phyloP scores from a whole-genome alignment of 1,140 invertebrate genomes.

The Cydia fagiglandana region DNA sequence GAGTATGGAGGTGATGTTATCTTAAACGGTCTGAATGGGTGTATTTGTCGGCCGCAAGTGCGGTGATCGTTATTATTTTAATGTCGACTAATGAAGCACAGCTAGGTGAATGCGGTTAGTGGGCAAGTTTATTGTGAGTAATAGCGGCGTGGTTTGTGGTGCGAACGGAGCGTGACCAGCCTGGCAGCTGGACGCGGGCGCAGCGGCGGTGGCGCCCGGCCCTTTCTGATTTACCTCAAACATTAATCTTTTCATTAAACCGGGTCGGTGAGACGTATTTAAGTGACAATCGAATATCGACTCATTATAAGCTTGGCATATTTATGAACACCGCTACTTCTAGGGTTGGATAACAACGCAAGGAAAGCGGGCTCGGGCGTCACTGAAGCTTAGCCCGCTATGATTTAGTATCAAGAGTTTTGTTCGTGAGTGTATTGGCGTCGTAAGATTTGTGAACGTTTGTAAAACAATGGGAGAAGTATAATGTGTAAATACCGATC shows the following conservation, averaged over 20 bases:
- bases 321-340: constrained; percentile 25
- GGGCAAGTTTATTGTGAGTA: constrained; percentile 54
- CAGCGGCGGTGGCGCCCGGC: constrained; percentile 48
- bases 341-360: constrained; percentile 18
- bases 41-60: constrained; percentile 42
- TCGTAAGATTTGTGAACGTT: constrained; percentile 44
- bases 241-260: constrained; percentile 68
- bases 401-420: constrained; percentile 5
- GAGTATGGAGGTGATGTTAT: constrained; percentile 43
- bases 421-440: constrained; percentile 38
- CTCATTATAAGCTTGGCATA: constrained; percentile 33
- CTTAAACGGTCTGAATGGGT: constrained; percentile 42
- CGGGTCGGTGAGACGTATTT: constrained; percentile 49
- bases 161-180: constrained; percentile 54
- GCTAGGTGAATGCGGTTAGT: constrained; percentile 59
- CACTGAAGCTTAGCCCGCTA: background rate
- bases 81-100: constrained; percentile 60
- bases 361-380: background rate
- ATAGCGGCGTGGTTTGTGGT: constrained; percentile 55
- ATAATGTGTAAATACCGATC: constrained; percentile 70
- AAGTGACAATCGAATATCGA: constrained; percentile 57
- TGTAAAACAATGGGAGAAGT: constrained; percentile 62
- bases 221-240: constrained; percentile 63
- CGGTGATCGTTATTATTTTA: constrained; percentile 60
- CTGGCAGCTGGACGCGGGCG: constrained; percentile 34